These are phyloP conservation scores for Halcyon leucocephala DNA, from an alignment of 2,797 vertebrate genomes.

Conservation along the genomic window DNA sequence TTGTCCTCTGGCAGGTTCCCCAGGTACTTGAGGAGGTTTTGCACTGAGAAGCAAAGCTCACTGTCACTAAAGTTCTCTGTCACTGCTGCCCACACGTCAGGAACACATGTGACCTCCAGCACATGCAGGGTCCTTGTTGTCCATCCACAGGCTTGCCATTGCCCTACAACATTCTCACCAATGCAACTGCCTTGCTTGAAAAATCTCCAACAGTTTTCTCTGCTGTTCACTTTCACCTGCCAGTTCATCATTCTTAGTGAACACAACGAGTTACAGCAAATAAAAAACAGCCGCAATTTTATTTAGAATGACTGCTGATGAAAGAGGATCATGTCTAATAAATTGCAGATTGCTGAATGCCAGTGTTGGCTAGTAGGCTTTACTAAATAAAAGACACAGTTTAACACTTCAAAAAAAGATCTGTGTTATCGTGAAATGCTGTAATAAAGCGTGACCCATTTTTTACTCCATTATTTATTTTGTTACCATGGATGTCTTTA, in stretches of 20 bases:
- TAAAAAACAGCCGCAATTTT: conserved; percentile 23
- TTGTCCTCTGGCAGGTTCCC: not conserved
- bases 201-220: not conserved
- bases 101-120: not conserved
- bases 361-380: not conserved
- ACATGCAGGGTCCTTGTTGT: fast-evolving
- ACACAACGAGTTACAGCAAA: not conserved
- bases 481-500: not conserved
- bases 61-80: not conserved
- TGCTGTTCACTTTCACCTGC: conserved; percentile 22
- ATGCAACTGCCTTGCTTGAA: not conserved
- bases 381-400: not conserved
- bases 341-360: not conserved
- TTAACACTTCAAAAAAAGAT: conserved; percentile 19
- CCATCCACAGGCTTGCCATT: fast-evolving
- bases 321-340: conserved; percentile 2
- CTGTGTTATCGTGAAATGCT: not conserved
- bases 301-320: conserved; percentile 5
- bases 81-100: fast-evolving
- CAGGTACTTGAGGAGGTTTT: not conserved
- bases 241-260: not conserved
- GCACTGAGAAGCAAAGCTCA: not conserved
- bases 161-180: not conserved
- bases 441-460: not conserved
- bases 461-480: conserved; percentile 43